Percentiles rank a stretch among this genome's conserved stretches.
phyloP scores from a whole-genome alignment of 2,888 invertebrate species.

The Caenorhabditis japonica region DNA sequence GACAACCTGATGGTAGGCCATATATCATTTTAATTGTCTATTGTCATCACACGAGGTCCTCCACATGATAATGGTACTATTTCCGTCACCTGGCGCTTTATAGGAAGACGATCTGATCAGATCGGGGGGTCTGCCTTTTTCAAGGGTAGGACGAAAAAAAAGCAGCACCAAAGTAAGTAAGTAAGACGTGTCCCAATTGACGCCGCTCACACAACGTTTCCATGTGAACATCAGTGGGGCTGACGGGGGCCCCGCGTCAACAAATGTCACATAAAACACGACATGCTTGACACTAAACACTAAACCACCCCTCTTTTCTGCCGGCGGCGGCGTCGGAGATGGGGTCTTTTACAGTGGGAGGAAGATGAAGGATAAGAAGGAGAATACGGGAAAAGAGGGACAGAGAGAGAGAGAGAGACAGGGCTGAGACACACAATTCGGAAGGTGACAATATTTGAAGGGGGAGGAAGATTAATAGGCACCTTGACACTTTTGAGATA shows the following conservation, averaged over 20 bases:
- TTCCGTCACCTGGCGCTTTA: slow-evolving; percentile 5
- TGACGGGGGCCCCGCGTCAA: neutral
- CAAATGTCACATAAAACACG: slow-evolving; percentile 20
- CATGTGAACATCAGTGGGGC: slow-evolving; percentile 19
- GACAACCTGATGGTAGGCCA: slow-evolving; percentile 13
- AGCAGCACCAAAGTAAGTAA: neutral
- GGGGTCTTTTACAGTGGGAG: slow-evolving; percentile 4
- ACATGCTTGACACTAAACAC: slow-evolving; percentile 10
- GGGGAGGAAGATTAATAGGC: no score
- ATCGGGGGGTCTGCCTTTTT: no score
- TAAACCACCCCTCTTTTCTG: neutral
- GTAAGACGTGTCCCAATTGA: neutral
- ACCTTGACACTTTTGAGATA: no score
- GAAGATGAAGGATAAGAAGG: neutral
- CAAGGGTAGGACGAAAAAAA: neutral
- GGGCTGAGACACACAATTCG: neutral
- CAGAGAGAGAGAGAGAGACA: neutral
- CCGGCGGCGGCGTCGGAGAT: neutral
- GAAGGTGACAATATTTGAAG: neutral
- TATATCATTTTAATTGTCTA: slow-evolving; percentile 19
- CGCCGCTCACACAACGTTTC: slow-evolving; percentile 7
- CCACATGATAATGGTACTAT: slow-evolving; percentile 9
- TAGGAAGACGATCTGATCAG: neutral
- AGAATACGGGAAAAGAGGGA: neutral
- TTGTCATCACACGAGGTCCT: slow-evolving; percentile 8